phyloP scores from a whole-genome alignment of 2,888 invertebrate species.

The Campoplex nolae region DNA sequence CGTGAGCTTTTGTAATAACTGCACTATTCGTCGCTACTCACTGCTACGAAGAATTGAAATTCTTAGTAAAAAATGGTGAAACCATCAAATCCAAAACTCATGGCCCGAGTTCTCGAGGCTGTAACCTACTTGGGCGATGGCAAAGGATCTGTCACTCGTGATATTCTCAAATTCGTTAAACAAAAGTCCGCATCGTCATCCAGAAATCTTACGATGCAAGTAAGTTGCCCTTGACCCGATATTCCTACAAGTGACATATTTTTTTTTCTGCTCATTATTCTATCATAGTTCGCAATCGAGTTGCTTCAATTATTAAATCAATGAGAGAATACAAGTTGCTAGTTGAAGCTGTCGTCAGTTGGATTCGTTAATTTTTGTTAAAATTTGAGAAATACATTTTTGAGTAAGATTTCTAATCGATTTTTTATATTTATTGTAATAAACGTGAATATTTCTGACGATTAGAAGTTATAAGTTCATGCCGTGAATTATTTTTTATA shows the following conservation, averaged over 20 bases:
- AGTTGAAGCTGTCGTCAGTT: too few species aligned
- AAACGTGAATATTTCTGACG: too few species aligned
- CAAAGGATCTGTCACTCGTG: conserved; percentile 75
- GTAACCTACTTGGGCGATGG: conserved; percentile 73
- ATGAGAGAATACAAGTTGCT: not conserved
- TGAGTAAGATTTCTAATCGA: too few species aligned
- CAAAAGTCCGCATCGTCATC: conserved; percentile 63
- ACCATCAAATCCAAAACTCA: conserved; percentile 76
- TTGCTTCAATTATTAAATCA: not conserved
- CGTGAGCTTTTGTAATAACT: not conserved
- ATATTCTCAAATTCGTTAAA: conserved; percentile 75
- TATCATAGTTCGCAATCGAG: not conserved
- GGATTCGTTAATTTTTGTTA: too few species aligned
- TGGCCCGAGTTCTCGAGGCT: conserved; percentile 77
- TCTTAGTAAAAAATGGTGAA: conserved; percentile 65
- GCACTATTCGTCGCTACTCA: not conserved
- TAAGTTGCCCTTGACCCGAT: conserved; percentile 48
- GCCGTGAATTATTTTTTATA: not conserved
- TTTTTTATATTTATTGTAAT: too few species aligned
- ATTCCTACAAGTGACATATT: not conserved
- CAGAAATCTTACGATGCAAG: conserved; percentile 78
- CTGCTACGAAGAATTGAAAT: not conserved
- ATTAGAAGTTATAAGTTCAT: not conserved
- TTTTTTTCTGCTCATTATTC: not conserved
- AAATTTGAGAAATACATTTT: too few species aligned